Evolutionary conservation across 2,888 invertebrate genomes (phyloP).

Genomic region (Tinea semifulvella): DNA sequence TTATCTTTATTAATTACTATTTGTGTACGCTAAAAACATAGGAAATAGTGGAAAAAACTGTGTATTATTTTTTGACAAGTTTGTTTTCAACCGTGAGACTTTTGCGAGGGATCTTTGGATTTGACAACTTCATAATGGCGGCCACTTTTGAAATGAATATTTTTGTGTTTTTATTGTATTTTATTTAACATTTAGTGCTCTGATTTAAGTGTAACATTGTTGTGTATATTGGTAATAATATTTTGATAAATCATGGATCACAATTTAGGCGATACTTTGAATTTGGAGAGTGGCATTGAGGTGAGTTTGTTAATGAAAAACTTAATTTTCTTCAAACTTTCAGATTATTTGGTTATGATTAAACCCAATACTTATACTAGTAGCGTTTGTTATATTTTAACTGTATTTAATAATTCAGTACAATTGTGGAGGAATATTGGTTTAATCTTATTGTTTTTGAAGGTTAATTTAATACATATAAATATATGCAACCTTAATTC

Average conservation of each 20-base stretch:
- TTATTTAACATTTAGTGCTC: not conserved
- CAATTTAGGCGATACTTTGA: slow-evolving; percentile 48
- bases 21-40: not conserved
- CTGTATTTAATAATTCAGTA: too few species aligned
- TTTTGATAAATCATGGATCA: slow-evolving; percentile 41
- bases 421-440: too few species aligned
- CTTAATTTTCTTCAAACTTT: slow-evolving; percentile 12
- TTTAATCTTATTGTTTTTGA: too few species aligned
- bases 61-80: slow-evolving; percentile 20
- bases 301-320: slow-evolving; percentile 32
- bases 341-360: too few species aligned
- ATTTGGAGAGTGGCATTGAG: slow-evolving; percentile 46
- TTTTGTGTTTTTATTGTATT: slow-evolving; percentile 25
- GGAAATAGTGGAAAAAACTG: not conserved
- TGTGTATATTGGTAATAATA: not conserved
- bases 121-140: slow-evolving; percentile 65
- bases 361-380: too few species aligned
- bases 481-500: too few species aligned
- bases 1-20: not conserved
- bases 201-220: not conserved
- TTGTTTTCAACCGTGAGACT: slow-evolving; percentile 62
- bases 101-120: slow-evolving; percentile 36
- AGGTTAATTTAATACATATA: too few species aligned
- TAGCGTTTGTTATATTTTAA: too few species aligned
- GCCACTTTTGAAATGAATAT: slow-evolving; percentile 58